Base-by-base conservation (phyloP, 2,888 invertebrate species). In the Nycteola revayana region DNA sequence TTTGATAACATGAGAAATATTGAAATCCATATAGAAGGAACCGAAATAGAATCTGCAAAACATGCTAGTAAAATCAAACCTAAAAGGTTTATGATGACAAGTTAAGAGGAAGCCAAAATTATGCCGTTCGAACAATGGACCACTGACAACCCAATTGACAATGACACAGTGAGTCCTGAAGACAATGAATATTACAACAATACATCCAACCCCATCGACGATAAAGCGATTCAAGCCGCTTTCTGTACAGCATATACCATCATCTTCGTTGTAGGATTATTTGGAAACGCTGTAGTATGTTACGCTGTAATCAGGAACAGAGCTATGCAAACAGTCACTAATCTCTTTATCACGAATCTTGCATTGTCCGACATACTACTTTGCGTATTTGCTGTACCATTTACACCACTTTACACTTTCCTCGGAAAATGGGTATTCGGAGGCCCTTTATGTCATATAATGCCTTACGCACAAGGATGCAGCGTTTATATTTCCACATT, bases 291-390 rank as follows among this genome's bases (percentile, higher is more conserved):
- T n/a, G 83, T 97, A 33, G 96, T 97, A 30, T 95, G 95, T 61
- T 96, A 94, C 74, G 96, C 96, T 5, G 96, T 97, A 7, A 91
- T 93, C 39, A 90, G 94, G 27, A 96, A 96, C 75, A 92, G 93
- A 60, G 92, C 94, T 43, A 97, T 97, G 96, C 96, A 96, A 83
- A 96, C 96, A 0, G 96, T 97, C 49, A 97, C 97, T 46, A 97
- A 97, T 83, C 91, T 96, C 42, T 97, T 97, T 87, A 97, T 97
- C 80, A 94, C 95, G 59, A 97, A 97, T 80, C 89, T 97, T 53
- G 97, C 97, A 11, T 85, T 96, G 47, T 95, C 96, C 25, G 97
- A 97, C 75, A 94, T 97, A 50, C 84, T 97, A 30, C 91, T 97
- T 49, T 96, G 96, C 72, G 90, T 94, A 25, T 91, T 97, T 62